Evolutionary conservation across 2,888 invertebrate species (phyloP).

Genomic region (Himalopsyche kuldschensis): DNA sequence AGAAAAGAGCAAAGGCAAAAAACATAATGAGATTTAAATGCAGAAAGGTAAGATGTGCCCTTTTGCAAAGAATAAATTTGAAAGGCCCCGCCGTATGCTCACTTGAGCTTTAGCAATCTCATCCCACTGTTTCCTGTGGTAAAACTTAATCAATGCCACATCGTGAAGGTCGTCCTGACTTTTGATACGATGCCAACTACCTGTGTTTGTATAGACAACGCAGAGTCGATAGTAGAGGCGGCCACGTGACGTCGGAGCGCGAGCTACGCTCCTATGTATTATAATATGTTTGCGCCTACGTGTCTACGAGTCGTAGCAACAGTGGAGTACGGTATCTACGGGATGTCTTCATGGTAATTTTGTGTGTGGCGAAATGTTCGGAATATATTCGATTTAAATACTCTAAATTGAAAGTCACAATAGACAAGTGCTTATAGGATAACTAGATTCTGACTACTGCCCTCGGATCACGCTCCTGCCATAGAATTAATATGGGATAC

Average conservation of each 20-base stretch:
- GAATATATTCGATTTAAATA: not conserved
- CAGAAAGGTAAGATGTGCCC: not conserved
- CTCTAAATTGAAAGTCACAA: too few relatives aligned
- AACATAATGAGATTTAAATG: not conserved
- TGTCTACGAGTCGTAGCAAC: not conserved
- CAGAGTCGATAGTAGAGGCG: slow-evolving; percentile 9
- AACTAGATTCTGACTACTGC: too few relatives aligned
- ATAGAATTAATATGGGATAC: too few relatives aligned
- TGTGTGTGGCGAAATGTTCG: not conserved
- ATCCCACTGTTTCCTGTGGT: not conserved
- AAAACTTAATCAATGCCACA: slow-evolving; percentile 4
- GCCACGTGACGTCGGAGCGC: slow-evolving; percentile 9
- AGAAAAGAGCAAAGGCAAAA: not conserved
- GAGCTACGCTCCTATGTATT: not conserved
- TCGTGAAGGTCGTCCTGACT: slow-evolving; percentile 2
- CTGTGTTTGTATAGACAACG: not conserved
- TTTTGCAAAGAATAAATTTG: not conserved
- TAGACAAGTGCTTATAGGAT: too few relatives aligned
- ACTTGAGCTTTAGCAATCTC: not conserved
- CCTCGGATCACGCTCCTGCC: too few relatives aligned
- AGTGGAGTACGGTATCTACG: not conserved
- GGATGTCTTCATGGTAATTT: not conserved
- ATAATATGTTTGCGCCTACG: not conserved
- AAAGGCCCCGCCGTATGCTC: not conserved
- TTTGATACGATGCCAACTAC: not conserved